A percentile compares a stretch with the other conserved stretches of the same genome.
These are phyloP conservation scores for Stratiomys singularior DNA, from an alignment of 2,888 invertebrate species.

Conservation along the genomic window DNA sequence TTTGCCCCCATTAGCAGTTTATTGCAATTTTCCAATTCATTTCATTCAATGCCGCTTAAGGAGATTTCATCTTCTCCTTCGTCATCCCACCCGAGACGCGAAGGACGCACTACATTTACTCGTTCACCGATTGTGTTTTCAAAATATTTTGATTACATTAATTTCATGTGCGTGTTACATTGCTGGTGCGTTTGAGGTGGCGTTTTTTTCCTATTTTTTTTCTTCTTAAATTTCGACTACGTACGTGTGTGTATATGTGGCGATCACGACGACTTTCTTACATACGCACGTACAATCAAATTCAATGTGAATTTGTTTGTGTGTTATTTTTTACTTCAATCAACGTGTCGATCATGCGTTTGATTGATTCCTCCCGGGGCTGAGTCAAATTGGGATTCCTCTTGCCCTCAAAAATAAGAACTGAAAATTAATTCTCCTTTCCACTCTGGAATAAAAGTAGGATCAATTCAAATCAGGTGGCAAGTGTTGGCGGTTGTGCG, in stretches of 20 bases:
- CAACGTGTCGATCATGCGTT: constrained; percentile 57
- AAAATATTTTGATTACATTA: constrained; percentile 57
- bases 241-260: background rate
- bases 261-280: background rate
- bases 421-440: background rate
- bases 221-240: constrained; percentile 8
- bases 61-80: background rate
- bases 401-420: background rate
- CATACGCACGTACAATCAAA: constrained; percentile 3
- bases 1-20: background rate
- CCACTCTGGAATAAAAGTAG: background rate
- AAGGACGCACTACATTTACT: constrained; percentile 1
- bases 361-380: constrained; percentile 56
- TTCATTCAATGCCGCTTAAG: constrained; percentile 2
- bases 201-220: no score
- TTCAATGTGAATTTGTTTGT: constrained; percentile 49
- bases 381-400: constrained; percentile 6
- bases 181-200: constrained; percentile 32
- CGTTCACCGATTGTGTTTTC: constrained; percentile 35
- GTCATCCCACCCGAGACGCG: background rate
- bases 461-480: background rate
- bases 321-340: constrained; percentile 57
- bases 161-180: constrained; percentile 54
- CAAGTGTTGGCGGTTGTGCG: background rate
- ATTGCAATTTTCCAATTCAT: background rate